Evolutionary conservation across 2,113 vertebrate genomes (phyloP), one percentile per base, ranked within the genome.

Genomic region (Heterotis niloticus): DNA sequence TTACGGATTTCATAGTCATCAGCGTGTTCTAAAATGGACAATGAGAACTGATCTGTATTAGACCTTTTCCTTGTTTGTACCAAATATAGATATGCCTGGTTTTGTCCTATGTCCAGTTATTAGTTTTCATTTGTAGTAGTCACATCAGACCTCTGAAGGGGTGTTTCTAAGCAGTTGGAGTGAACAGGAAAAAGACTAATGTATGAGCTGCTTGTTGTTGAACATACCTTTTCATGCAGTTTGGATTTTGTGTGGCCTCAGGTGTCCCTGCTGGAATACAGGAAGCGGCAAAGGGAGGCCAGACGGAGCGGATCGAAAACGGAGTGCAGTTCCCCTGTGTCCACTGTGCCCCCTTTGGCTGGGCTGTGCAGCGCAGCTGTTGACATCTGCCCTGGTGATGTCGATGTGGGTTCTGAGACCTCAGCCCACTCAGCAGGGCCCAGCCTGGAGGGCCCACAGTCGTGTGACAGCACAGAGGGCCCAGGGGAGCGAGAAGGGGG

Each of bases 251-350:
- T 26, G 0, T 71, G 79, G 75, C 82, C 76, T 28, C 87, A 99
- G 98, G 98, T 99, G 80, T 99, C 98, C 76, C 90, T 99, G 77
- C 81, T 99, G 57, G 98, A 99, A 85, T 99, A 99, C 85, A 94
- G 98, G n/a, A 99, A 99, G 82, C 94, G 98, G 74, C 97, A 99
- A 81, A 93, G 96, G 0, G 98, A 99, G 92, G 98, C 98, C 64
- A 93, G 95, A 23, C 96, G 97, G 88, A 99, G 97, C 5, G 96
- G 96, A 84, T 99, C 97, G 1, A 99, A 98, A 86, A 87, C 90
- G 0, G 98, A 99, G 56, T 95, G 86, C 85, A 90, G 94, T 83
- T 93, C 96, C 3, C 90, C 95, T 1, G 86, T 96, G 70, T 92
- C 91, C 69, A 85, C 87, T 3, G 80, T 83, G 51, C 86, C 88